These are phyloP conservation scores for Melanotaenia duboulayi DNA, from an alignment of 2,113 vertebrate genomes.

Conservation along the genomic window DNA sequence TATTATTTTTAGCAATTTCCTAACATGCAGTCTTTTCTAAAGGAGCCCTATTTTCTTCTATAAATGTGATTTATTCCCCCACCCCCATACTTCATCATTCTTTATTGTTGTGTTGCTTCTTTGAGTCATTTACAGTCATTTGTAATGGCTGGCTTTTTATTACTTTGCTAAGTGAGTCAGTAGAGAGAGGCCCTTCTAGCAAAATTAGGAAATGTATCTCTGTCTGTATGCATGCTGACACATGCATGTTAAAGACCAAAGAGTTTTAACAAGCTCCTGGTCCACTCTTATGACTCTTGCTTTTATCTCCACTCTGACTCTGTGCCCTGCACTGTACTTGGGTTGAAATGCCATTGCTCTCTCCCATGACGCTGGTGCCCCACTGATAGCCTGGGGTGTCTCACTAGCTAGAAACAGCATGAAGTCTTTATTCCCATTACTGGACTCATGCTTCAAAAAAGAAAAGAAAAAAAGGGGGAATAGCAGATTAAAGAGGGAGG, in stretches of 20 bases:
- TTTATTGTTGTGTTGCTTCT: constrained; percentile 38
- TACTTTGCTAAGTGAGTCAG: constrained; percentile 22
- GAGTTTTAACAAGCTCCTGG: constrained; percentile 35
- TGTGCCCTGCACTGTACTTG: neutral
- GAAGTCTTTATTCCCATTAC: constrained; percentile 27
- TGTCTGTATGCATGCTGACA: constrained; percentile 39
- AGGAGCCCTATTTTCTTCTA: constrained; percentile 25
- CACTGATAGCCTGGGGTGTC: constrained; percentile 6
- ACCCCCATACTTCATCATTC: constrained; percentile 40
- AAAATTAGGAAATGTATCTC: constrained; percentile 35
- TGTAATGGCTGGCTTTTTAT: constrained; percentile 37
- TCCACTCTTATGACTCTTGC: constrained; percentile 26
- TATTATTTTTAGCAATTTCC: constrained; percentile 32
- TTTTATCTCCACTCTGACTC: constrained; percentile 9
- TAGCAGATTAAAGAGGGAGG: constrained; percentile 16
- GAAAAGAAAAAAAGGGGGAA: too few relatives aligned
- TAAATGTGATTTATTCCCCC: constrained; percentile 53
- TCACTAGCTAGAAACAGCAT: constrained; percentile 15
- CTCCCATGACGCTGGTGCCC: constrained; percentile 18
- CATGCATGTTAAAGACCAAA: constrained; percentile 46
- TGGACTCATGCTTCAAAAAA: constrained; percentile 12
- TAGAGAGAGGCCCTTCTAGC: constrained; percentile 31
- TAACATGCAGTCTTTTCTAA: constrained; percentile 48
- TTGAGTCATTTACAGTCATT: constrained; percentile 32
- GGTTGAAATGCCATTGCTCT: constrained; percentile 38